Base-by-base conservation (phyloP, 1,140 invertebrate genomes). In the Planococcus citri region DNA sequence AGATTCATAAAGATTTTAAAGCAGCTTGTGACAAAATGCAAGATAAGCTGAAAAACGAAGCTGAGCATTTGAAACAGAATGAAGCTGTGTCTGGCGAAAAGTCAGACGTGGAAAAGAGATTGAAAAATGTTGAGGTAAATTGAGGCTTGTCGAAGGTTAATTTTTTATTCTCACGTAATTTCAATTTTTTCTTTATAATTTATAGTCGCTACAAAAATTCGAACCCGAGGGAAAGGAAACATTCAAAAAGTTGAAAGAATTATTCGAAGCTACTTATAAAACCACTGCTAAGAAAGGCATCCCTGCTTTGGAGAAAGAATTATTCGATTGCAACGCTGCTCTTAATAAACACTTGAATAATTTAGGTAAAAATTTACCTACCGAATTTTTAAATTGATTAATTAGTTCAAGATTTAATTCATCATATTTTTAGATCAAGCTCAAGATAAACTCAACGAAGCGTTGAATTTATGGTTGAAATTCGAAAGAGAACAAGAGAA, bases 41-140 rank as follows among this genome's bases (percentile, higher is more conserved):
- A 73, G 86, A 92, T 72, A 94, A 91, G 89, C 76, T 93, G 20
- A 83, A 82, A 38, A 80, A 81, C n/a, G 88, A 92, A 76, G 85
- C 84, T 71, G 86, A 90, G 69, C 90, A 90, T 75, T 76, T 94
- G 4, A 76, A 85, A 14, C 85, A 91, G 41, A 88, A 87, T 74
- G 87, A 90, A 75, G 89, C 91, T 76, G 80, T 87, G 0, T 85
- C 82, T 61, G 92, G 91, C 21, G 92, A 95, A 77, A 90, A 90
- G 77, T 81, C 82, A 2, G 90, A 92, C 75, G 86, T 94, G 60
- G 77, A 83, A 27, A 85, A 87, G 70, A 86, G 90, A 79, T 80
- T 94, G 12, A 83, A 86, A 25, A 85, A 82, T 1, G n/a, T 93
- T 0, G 80, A 84, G 73, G 80, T 80, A 74, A 73, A 72, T 70